Base-by-base conservation (phyloP, 2,797 vertebrate species). In the Galago senegalensis region DNA sequence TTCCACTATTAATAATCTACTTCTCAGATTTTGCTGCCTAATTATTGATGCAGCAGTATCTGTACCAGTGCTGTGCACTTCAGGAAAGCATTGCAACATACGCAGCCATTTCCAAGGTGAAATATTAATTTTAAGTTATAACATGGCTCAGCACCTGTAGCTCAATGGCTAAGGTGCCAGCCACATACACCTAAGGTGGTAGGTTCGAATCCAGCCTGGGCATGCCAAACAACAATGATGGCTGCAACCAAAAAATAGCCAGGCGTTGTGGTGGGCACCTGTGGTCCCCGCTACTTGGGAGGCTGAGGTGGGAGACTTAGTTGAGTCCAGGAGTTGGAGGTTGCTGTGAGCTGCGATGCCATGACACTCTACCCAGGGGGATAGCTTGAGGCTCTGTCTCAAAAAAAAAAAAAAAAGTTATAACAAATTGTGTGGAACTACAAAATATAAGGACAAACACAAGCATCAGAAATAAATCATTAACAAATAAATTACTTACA, bases 41-140 rank as follows among this genome's bases (percentile, higher is more conserved):
- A n/a, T 60, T 73, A 72, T 21, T 58, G 6, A 69, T 69, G 16
- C 2, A 80, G 31, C 18, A 10, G 0, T 53, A 43, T 70, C 12
- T 76, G 29, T 23, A 46, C 13, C 13, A 58, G 1, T 53, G 6
- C 2, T 49, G 0, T 56, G 91, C 14, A 85, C 8, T 70, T 87
- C 9, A 81, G 29, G 23, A 60, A 76, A 65, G 76, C 1, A 5
- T 46, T 63, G 20, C 16, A 4, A 49, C 27, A 53, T 18, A 13
- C 21, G 0, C 1, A 90, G 14, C 17, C 18, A 43, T n/a, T 2
- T 43, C 13, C 65, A 18, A 72, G 16, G 8, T 43, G 7, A 90
- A 70, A 58, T 63, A 8, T 60, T 49, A 76, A 70, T 85, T 87
- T 94, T 87, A 93, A 83, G 75, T 90, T 83, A 80, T 23, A 75